These are phyloP conservation scores for Sepiola atlantica DNA, from an alignment of 2,888 invertebrate species.

Conservation along the genomic window DNA sequence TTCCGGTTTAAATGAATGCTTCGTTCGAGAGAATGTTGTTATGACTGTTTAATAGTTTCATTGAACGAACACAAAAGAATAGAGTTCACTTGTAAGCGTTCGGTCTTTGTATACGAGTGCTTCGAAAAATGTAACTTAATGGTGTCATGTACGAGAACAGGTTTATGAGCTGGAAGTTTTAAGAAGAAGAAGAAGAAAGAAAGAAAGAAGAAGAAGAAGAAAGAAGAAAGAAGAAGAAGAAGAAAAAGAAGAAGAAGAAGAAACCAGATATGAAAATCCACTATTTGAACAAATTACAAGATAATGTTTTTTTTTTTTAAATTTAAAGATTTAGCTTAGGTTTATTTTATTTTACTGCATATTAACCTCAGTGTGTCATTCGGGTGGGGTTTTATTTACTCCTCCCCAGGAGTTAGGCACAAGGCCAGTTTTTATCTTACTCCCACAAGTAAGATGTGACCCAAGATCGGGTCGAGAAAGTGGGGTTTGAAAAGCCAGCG, in stretches of 20 bases:
- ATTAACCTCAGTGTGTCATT: too few species aligned
- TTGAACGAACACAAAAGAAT: not conserved
- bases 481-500: too few species aligned
- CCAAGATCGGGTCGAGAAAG: too few species aligned
- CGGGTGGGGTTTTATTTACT: too few species aligned
- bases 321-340: too few species aligned
- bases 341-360: too few species aligned
- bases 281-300: too few species aligned
- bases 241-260: not conserved
- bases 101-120: not conserved
- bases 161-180: not conserved
- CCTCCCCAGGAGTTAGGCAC: too few species aligned
- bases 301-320: too few species aligned
- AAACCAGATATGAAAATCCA: too few species aligned
- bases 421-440: too few species aligned
- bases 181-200: not conserved
- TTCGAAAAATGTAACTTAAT: not conserved
- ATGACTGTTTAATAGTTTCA: not conserved
- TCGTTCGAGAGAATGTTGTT: not conserved
- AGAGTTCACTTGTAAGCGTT: not conserved
- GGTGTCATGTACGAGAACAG: not conserved
- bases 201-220: not conserved
- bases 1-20: not conserved
- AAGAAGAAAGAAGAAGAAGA: not conserved
- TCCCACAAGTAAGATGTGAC: too few species aligned